These are phyloP conservation scores for Epiblema foenella DNA, from an alignment of 2,888 invertebrate genomes.

Conservation along the genomic window DNA sequence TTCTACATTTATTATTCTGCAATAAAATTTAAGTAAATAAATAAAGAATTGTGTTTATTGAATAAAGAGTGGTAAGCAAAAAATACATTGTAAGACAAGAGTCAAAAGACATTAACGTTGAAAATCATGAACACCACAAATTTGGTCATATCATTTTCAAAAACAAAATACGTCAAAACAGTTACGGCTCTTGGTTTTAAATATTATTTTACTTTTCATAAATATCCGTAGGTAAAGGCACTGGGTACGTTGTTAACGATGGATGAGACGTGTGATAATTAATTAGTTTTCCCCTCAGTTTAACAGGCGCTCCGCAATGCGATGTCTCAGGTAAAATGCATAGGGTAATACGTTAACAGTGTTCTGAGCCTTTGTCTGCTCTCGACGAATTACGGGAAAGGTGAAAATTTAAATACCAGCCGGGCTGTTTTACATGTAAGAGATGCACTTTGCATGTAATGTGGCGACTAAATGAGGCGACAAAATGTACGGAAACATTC, in stretches of 20 bases:
- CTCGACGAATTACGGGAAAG: constrained; percentile 79
- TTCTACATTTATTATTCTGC: too few relatives aligned
- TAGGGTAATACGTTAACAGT: constrained; percentile 75
- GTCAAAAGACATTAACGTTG: too few relatives aligned
- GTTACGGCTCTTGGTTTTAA: not conserved
- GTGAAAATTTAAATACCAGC: constrained; percentile 82
- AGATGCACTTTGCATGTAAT: constrained; percentile 83
- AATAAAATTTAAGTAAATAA: too few relatives aligned
- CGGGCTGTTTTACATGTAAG: constrained; percentile 83
- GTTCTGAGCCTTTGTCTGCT: constrained; percentile 80
- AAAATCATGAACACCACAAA: too few relatives aligned
- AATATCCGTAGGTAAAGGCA: not conserved
- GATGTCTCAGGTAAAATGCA: constrained; percentile 69
- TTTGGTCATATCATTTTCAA: too few relatives aligned
- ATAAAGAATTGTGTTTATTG: too few relatives aligned
- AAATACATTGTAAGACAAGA: too few relatives aligned
- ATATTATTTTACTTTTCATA: not conserved
- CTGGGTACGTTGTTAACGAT: not conserved
- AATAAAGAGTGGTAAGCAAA: too few relatives aligned
- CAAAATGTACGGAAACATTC: constrained; percentile 48
- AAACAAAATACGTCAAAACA: too few relatives aligned
- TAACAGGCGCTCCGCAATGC: constrained; percentile 34
- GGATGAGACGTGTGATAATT: constrained; percentile 40
- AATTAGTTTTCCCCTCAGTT: constrained; percentile 44
- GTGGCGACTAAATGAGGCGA: constrained; percentile 76